phyloP scores from a whole-genome alignment of 2,888 invertebrate genomes.

The Emmelina monodactyla region DNA sequence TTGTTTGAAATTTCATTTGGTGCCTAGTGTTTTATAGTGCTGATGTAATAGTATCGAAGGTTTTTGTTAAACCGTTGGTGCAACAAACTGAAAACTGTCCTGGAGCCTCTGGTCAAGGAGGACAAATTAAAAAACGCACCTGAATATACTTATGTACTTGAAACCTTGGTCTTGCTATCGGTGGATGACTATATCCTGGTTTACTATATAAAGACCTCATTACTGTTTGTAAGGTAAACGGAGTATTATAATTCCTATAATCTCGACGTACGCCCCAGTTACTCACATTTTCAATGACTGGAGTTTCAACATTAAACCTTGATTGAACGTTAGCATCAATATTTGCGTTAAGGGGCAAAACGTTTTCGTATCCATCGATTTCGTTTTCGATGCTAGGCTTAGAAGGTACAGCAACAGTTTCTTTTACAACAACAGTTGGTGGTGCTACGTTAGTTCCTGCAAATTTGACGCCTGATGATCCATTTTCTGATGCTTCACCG shows the following conservation, averaged over 20 bases:
- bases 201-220: conserved; percentile 27
- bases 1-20: too few relatives aligned
- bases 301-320: conserved; percentile 21
- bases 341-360: conserved; percentile 12
- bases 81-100: conserved; percentile 21
- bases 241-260: conserved; percentile 15
- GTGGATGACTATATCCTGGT: too few relatives aligned
- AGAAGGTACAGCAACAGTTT: conserved; percentile 20
- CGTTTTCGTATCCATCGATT: conserved; percentile 13
- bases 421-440: conserved; percentile 23
- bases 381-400: background rate
- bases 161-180: too few relatives aligned
- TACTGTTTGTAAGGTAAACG: conserved; percentile 23
- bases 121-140: too few relatives aligned
- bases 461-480: conserved; percentile 31
- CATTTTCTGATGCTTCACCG: conserved; percentile 29
- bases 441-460: conserved; percentile 28
- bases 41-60: too few relatives aligned
- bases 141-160: too few relatives aligned
- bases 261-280: conserved; percentile 17
- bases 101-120: conserved; percentile 30
- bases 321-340: conserved; percentile 19
- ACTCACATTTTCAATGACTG: conserved; percentile 45
- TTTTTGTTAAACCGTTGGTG: background rate
- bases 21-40: too few relatives aligned